Evolutionary conservation across 2,797 vertebrate genomes (phyloP).

Genomic region (Acanthurus leucopareius): DNA sequence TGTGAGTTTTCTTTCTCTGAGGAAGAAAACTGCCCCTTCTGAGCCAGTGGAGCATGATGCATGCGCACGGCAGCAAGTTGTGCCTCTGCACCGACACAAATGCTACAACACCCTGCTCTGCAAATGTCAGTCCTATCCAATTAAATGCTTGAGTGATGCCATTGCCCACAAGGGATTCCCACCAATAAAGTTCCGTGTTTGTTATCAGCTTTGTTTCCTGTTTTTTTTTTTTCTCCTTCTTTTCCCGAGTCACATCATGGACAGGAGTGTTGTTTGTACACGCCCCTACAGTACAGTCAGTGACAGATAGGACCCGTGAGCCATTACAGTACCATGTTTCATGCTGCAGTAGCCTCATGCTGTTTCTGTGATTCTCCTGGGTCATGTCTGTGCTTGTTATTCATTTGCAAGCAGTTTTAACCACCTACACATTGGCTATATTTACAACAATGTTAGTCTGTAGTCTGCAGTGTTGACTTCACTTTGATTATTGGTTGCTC

Average conservation of each 20-base stretch:
- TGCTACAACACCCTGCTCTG: constrained; percentile 75
- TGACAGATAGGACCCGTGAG: constrained; percentile 43
- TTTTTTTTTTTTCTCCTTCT: constrained; percentile 26
- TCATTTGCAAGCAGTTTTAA: constrained; percentile 77
- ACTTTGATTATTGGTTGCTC: constrained; percentile 71
- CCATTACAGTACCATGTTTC: constrained; percentile 40
- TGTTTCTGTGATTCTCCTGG: constrained; percentile 56
- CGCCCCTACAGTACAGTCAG: constrained; percentile 14
- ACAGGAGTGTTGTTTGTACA: constrained; percentile 24
- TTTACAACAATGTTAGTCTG: constrained; percentile 74
- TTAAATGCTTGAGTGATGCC: constrained; percentile 80
- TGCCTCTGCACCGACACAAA: constrained; percentile 70
- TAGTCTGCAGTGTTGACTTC: constrained; percentile 68
- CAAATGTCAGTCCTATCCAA: constrained; percentile 84
- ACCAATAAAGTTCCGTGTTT: constrained; percentile 70
- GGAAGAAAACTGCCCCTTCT: constrained; percentile 53
- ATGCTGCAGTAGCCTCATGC: constrained; percentile 33
- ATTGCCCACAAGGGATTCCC: constrained; percentile 63
- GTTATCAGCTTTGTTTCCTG: constrained; percentile 61
- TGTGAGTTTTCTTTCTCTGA: constrained; percentile 50
- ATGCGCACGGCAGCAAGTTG: constrained; percentile 60
- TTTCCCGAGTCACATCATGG: constrained; percentile 40
- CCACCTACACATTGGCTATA: constrained; percentile 80
- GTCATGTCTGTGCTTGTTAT: constrained; percentile 71
- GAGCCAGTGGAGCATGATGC: constrained; percentile 68